phyloP scores from a whole-genome alignment of 2,113 vertebrate species.

The Climacteris rufus region DNA sequence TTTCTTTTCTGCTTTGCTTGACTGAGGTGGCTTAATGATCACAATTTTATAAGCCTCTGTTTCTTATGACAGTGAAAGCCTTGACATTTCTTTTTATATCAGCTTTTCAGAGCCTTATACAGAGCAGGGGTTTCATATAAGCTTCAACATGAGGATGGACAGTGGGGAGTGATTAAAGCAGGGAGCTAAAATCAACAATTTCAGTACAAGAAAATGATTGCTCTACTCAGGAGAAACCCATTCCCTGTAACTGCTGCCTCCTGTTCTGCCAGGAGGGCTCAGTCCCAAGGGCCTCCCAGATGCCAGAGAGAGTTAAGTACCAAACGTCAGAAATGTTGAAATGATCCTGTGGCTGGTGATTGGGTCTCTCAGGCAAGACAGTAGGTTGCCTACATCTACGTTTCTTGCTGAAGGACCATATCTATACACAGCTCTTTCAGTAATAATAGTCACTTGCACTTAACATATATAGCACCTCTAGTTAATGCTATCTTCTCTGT shows the following conservation, averaged over 20 bases:
- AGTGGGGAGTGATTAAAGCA: neutral
- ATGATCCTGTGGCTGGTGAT: neutral
- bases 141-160: neutral
- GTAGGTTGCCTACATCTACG: neutral
- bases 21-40: neutral
- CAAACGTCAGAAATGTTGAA: neutral
- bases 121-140: neutral
- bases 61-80: neutral
- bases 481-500: neutral
- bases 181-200: neutral
- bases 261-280: neutral
- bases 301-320: neutral
- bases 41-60: neutral
- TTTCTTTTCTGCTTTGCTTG: neutral
- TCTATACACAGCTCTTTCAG: neutral
- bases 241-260: neutral
- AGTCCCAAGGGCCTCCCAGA: neutral
- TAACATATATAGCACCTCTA: neutral
- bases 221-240: neutral
- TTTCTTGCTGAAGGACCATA: neutral
- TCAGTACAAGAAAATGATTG: neutral
- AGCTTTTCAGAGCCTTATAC: neutral
- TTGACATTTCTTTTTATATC: neutral
- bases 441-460: neutral
- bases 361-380: neutral